phyloP scores from a whole-genome alignment of 2,888 invertebrate species.

The Apeira syringaria region DNA sequence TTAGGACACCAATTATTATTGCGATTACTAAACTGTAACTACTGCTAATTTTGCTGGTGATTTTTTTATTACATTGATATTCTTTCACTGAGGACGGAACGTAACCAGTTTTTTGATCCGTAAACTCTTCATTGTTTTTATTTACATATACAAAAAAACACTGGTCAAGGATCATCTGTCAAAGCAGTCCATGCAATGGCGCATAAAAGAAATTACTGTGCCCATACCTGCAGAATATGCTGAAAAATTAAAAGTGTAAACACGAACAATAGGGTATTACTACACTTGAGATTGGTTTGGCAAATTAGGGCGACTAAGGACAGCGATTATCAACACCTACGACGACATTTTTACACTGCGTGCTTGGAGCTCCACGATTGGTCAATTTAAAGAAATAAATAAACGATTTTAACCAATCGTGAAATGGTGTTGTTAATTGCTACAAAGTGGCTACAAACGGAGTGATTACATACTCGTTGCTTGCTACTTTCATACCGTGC shows the following conservation, averaged over 20 bases:
- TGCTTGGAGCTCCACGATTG: constrained; percentile 67
- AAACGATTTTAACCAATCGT: constrained; percentile 42
- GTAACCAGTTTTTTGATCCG: constrained; percentile 5
- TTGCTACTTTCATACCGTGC: too few relatives aligned
- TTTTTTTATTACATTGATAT: too few relatives aligned
- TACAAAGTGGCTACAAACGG: too few relatives aligned
- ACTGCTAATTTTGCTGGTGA: too few relatives aligned
- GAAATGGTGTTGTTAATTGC: constrained; percentile 31
- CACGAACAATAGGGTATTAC: constrained; percentile 37
- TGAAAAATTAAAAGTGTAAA: constrained; percentile 25
- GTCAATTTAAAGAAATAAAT: constrained; percentile 36
- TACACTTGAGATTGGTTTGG: constrained; percentile 47
- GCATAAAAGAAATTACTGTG: constrained; percentile 55
- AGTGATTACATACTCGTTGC: too few relatives aligned
- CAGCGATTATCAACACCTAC: constrained; percentile 48
- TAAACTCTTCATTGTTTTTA: constrained; percentile 64
- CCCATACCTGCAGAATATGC: constrained; percentile 42
- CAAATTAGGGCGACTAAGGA: constrained; percentile 43
- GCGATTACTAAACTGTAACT: constrained; percentile 7
- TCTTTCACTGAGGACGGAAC: constrained; percentile 1
- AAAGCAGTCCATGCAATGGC: neutral
- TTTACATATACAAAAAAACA: constrained; percentile 76
- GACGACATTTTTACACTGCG: constrained; percentile 74
- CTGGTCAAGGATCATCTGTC: constrained; percentile 64
- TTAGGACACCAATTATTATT: constrained; percentile 10